A percentile compares a stretch with the other conserved stretches of the same genome.
Conservation (phyloP, 1,140 invertebrate genomes). For the Kradibia gibbosae region DNA sequence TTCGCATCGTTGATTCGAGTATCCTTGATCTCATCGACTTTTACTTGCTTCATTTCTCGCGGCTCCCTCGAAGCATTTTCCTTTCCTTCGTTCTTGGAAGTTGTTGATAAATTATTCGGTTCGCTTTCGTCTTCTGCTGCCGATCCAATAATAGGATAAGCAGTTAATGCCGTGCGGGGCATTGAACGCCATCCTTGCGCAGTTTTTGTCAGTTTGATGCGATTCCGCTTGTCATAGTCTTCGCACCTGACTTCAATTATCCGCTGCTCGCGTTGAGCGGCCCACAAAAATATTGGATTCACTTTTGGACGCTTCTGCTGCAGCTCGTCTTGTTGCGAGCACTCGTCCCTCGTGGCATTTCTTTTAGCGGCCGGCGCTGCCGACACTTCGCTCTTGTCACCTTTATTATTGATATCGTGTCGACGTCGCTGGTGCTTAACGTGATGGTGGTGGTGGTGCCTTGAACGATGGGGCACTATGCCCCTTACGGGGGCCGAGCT, state of each 20-base stretch:
- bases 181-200: constrained; percentile 86
- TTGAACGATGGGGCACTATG: constrained; percentile 70
- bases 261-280: constrained; percentile 81
- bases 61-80: constrained; percentile 43
- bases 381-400: constrained; percentile 4
- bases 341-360: constrained; percentile 19
- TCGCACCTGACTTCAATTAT: constrained; percentile 88
- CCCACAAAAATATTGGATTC: constrained; percentile 87
- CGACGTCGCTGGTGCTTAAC: constrained; percentile 57
- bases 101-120: constrained; percentile 48
- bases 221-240: constrained; percentile 87
- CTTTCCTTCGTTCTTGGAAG: constrained; percentile 56
- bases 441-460: constrained; percentile 62
- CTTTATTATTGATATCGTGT: constrained; percentile 50
- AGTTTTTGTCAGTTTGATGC: constrained; percentile 85
- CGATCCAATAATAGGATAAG: constrained; percentile 65
- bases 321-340: constrained; percentile 45
- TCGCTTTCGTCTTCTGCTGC: constrained; percentile 17
- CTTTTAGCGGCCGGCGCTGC: constrained; percentile 45
- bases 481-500: constrained; percentile 70
- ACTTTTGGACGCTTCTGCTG: constrained; percentile 75
- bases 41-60: constrained; percentile 37
- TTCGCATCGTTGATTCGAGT: constrained; percentile 27
- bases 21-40: constrained; percentile 45
- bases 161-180: constrained; percentile 80